These are phyloP conservation scores for Coelopa frigida DNA, from an alignment of 1,140 invertebrate genomes.

Conservation along the genomic window DNA sequence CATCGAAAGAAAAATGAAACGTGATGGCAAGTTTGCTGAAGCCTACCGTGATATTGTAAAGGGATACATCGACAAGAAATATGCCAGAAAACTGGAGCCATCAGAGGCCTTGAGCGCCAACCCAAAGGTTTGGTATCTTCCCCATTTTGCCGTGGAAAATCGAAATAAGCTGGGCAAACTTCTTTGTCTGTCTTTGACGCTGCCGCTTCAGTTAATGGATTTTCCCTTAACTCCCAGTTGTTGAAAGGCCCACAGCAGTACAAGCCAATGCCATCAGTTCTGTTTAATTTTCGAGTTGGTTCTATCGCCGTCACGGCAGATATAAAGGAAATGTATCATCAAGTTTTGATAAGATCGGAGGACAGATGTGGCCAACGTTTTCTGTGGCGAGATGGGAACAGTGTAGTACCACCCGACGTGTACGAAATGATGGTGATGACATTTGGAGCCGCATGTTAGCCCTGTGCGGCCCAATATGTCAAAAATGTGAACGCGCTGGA, in stretches of 20 bases:
- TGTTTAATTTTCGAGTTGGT: constrained; percentile 28
- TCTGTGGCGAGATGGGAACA: constrained; percentile 25
- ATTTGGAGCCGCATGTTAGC: constrained; percentile 30
- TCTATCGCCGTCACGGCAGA: constrained; percentile 21
- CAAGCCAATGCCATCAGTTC: constrained; percentile 16
- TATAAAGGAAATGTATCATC: constrained; percentile 39
- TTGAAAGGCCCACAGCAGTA: constrained; percentile 20
- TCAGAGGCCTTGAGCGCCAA: background rate
- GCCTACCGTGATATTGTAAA: constrained; percentile 15
- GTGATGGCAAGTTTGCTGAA: background rate
- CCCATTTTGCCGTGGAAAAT: constrained; percentile 26
- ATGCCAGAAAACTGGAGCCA: constrained; percentile 12
- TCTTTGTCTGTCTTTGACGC: constrained; percentile 23
- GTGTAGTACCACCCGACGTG: constrained; percentile 7
- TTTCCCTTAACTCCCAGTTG: constrained; percentile 21
- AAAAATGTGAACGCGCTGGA: constrained; percentile 20
- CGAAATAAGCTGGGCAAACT: constrained; percentile 23
- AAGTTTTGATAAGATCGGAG: constrained; percentile 1
- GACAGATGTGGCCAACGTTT: constrained; percentile 8
- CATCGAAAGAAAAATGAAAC: constrained; percentile 11
- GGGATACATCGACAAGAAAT: constrained; percentile 10
- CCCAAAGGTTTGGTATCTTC: constrained; percentile 23
- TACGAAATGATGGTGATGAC: constrained; percentile 31
- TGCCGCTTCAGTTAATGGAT: constrained; percentile 17
- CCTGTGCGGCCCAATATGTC: constrained; percentile 22